These are phyloP conservation scores for Bedellia somnulentella DNA, from an alignment of 2,888 invertebrate species.

Conservation along the genomic window DNA sequence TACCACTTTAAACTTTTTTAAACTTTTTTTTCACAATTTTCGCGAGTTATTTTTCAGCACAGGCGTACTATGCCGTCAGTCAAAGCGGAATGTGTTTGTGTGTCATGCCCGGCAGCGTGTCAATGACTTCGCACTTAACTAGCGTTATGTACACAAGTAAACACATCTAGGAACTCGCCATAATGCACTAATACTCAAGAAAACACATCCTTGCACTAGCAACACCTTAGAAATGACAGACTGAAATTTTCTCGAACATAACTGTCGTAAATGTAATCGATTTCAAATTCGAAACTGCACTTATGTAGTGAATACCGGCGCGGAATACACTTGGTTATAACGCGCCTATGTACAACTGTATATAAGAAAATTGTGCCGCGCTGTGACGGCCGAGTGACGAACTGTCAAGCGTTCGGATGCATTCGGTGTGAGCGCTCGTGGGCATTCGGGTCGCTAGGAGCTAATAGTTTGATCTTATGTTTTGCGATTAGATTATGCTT, in stretches of 20 bases:
- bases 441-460: constrained; percentile 12
- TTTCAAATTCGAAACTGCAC: constrained; percentile 32
- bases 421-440: constrained; percentile 27
- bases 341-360: constrained; percentile 43
- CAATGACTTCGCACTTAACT: constrained; percentile 42
- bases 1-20: too few relatives aligned
- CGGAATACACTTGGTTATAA: constrained; percentile 27
- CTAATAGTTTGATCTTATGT: constrained; percentile 15
- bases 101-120: constrained; percentile 51
- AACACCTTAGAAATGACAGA: too few relatives aligned
- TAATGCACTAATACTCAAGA: too few relatives aligned
- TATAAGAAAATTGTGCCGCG: constrained; percentile 43
- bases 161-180: too few relatives aligned
- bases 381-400: constrained; percentile 48
- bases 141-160: constrained; percentile 34
- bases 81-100: constrained; percentile 48
- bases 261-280: too few relatives aligned
- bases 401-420: constrained; percentile 41
- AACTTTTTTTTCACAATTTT: too few relatives aligned
- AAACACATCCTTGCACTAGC: too few relatives aligned
- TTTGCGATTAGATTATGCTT: constrained; percentile 38
- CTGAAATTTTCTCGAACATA: too few relatives aligned
- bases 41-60: too few relatives aligned
- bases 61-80: constrained; percentile 38
- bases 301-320: constrained; percentile 31